Percentiles rank a stretch among this genome's conserved stretches.
phyloP scores from a whole-genome alignment of 2,888 invertebrate species.

The Cataglyphis livida region DNA sequence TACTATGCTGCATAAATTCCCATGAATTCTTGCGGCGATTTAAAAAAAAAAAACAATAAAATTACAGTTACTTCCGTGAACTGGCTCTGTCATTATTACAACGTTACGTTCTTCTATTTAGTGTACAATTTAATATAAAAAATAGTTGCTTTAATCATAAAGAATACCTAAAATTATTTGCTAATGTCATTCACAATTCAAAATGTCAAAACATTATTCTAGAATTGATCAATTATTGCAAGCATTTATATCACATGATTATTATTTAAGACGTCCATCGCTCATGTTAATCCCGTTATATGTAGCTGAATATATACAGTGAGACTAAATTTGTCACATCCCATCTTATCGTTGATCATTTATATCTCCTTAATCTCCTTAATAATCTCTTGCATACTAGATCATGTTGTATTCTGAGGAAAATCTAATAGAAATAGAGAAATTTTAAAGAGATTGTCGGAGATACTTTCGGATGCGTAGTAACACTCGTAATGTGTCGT shows the following conservation, averaged over 20 bases:
- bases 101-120: conserved; percentile 3
- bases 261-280: conserved; percentile 10
- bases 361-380: conserved; percentile 1
- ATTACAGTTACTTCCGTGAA: conserved; percentile 46
- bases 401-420: not conserved
- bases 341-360: not conserved
- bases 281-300: not conserved
- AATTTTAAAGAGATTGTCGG: not conserved
- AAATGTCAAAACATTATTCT: not conserved
- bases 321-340: not conserved
- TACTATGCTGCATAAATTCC: conserved; percentile 61
- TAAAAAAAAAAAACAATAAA: conserved; percentile 64
- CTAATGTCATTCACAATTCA: not conserved
- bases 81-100: conserved; percentile 33
- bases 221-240: not conserved
- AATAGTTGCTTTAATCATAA: not conserved
- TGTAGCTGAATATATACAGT: not conserved
- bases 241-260: not conserved
- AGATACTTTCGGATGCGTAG: conserved; percentile 2
- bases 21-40: conserved; percentile 57
- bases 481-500: conserved; percentile 52
- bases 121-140: not conserved
- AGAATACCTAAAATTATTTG: not conserved
- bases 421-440: not conserved
- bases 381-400: not conserved